These are phyloP conservation scores for Tetheella fluctuosa DNA, from an alignment of 2,888 invertebrate genomes.

Conservation along the genomic window DNA sequence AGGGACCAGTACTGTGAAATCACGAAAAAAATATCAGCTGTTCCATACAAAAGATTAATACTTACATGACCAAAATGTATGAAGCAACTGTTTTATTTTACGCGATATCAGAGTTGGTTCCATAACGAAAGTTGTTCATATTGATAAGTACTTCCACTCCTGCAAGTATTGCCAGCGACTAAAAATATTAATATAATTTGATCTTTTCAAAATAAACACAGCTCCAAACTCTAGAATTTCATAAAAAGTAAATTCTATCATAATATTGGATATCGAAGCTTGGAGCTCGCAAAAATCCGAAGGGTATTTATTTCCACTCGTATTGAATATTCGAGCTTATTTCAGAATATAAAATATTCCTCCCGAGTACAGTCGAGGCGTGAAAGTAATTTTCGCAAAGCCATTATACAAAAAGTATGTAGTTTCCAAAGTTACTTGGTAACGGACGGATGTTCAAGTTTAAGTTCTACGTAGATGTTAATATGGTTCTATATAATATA, in stretches of 20 bases:
- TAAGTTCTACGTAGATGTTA: background rate
- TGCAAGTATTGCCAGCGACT: too few species aligned
- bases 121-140: too few species aligned
- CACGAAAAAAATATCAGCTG: too few species aligned
- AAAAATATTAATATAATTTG: too few species aligned
- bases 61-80: too few species aligned
- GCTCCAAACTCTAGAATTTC: background rate
- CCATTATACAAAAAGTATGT: background rate
- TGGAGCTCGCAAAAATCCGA: background rate
- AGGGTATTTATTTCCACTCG: background rate
- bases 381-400: slow-evolving; percentile 6
- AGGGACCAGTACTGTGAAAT: too few species aligned
- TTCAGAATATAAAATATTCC: background rate
- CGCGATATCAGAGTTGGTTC: too few species aligned
- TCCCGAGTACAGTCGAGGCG: background rate
- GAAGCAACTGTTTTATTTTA: too few species aligned
- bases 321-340: background rate
- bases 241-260: background rate
- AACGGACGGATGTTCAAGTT: background rate
- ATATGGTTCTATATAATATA: background rate
- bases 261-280: background rate
- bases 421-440: background rate
- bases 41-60: too few species aligned
- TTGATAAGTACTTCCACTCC: too few species aligned
- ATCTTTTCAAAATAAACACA: too few species aligned